A percentile compares a stretch with the other conserved stretches of the same genome.
These are phyloP conservation scores for Leucophora obtusa DNA, from an alignment of 2,888 invertebrate genomes.

Conservation along the genomic window DNA sequence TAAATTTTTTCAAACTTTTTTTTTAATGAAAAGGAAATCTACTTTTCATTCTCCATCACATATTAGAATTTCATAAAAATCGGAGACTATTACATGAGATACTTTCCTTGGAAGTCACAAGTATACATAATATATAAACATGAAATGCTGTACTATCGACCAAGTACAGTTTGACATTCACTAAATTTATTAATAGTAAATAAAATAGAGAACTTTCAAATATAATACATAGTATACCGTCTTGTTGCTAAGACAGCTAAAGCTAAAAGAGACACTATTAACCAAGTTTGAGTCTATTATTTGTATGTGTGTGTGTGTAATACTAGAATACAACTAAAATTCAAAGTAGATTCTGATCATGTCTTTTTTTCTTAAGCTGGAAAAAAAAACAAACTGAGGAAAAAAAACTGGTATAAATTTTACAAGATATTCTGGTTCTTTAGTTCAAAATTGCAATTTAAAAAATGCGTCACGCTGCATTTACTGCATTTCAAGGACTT, in stretches of 20 bases:
- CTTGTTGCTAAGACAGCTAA: slow-evolving; percentile 51
- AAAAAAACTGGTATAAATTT: slow-evolving; percentile 44
- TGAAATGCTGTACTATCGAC: background rate
- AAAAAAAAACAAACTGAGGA: background rate
- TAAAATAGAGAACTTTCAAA: slow-evolving; percentile 42
- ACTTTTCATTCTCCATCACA: too few relatives aligned
- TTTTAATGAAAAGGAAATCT: too few relatives aligned
- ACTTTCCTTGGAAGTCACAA: too few relatives aligned
- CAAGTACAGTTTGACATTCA: slow-evolving; percentile 54
- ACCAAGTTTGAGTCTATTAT: slow-evolving; percentile 53
- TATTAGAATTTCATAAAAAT: too few relatives aligned
- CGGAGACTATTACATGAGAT: too few relatives aligned
- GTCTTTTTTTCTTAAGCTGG: slow-evolving; percentile 6
- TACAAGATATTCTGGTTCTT: slow-evolving; percentile 61
- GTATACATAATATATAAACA: background rate
- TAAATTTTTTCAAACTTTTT: too few relatives aligned
- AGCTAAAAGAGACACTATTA: slow-evolving; percentile 36
- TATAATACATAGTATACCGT: background rate
- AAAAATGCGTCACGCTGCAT: slow-evolving; percentile 69
- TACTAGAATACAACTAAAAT: slow-evolving; percentile 4
- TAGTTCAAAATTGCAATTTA: slow-evolving; percentile 45
- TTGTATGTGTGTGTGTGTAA: slow-evolving; percentile 15
- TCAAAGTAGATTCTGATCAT: slow-evolving; percentile 10
- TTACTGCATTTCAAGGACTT: slow-evolving; percentile 74
- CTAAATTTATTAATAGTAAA: slow-evolving; percentile 41